Evolutionary conservation across 2,797 vertebrate species (phyloP).

Genomic region (Darevskia nairensis): DNA sequence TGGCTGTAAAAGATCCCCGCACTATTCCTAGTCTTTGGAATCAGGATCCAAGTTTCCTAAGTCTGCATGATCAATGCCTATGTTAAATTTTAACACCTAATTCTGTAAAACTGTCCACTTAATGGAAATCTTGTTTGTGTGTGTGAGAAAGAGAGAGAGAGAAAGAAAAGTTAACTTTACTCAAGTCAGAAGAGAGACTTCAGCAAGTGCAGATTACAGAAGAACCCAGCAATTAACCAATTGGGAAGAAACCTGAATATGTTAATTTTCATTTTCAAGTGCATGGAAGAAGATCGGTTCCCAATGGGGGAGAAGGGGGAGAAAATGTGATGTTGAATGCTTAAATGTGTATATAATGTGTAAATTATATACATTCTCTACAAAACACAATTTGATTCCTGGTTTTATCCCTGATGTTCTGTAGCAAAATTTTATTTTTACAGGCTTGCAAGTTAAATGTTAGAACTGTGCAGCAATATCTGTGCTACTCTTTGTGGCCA

Average conservation of each 20-base stretch:
- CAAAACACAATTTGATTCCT: background rate
- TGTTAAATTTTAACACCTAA: conserved; percentile 15
- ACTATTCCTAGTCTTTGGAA: accelerated
- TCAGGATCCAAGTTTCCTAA: background rate
- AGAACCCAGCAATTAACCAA: conserved; percentile 25
- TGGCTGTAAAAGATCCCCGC: background rate
- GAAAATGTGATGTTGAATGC: conserved; percentile 18
- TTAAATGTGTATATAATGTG: background rate
- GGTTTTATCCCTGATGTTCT: conserved; percentile 5
- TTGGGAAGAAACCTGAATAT: conserved; percentile 37
- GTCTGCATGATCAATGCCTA: background rate
- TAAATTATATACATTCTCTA: conserved; percentile 27
- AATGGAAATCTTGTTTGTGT: background rate
- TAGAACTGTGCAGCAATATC: conserved; percentile 5
- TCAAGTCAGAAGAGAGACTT: background rate
- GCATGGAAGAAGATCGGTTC: background rate
- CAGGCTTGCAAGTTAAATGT: background rate
- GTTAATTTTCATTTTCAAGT: background rate
- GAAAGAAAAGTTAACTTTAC: accelerated
- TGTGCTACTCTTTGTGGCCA: background rate
- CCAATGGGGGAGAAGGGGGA: background rate
- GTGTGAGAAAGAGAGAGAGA: too few relatives aligned
- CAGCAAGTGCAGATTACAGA: background rate
- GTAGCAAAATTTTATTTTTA: conserved; percentile 16
- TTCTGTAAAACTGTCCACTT: background rate